phyloP scores from a whole-genome alignment of 1,140 invertebrate species.

The Philopotamus ludificatus region DNA sequence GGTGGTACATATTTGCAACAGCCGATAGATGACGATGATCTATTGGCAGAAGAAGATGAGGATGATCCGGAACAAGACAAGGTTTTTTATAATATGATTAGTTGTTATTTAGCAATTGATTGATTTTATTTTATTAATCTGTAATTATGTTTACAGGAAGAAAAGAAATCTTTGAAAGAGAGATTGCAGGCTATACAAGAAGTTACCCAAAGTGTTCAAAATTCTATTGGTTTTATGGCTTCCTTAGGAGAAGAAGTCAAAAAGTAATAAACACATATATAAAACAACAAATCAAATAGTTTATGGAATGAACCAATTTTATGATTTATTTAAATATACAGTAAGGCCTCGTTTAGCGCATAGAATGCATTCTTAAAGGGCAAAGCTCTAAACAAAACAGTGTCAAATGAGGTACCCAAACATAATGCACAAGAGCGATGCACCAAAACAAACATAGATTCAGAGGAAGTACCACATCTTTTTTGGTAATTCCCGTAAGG shows the following conservation, averaged over 20 bases:
- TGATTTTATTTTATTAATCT: conserved; percentile 7
- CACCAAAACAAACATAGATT: too few relatives aligned
- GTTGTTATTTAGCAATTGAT: not conserved
- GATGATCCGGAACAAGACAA: conserved; percentile 73
- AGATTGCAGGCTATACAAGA: conserved; percentile 92
- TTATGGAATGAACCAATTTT: too few relatives aligned
- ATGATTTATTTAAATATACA: too few relatives aligned
- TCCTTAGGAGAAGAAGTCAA: conserved; percentile 89
- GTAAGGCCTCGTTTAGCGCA: too few relatives aligned
- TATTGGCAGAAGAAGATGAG: conserved; percentile 73
- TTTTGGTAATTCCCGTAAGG: too few relatives aligned
- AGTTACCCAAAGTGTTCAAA: conserved; percentile 91
- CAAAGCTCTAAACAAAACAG: too few relatives aligned
- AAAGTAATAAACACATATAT: too few relatives aligned
- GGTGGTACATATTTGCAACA: conserved; percentile 51
- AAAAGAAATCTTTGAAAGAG: conserved; percentile 94
- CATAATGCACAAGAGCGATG: too few relatives aligned
- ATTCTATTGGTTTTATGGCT: conserved; percentile 89
- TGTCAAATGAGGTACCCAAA: too few relatives aligned
- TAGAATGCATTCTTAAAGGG: too few relatives aligned
- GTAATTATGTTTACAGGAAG: conserved; percentile 65
- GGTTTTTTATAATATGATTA: conserved; percentile 55
- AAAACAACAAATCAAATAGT: too few relatives aligned
- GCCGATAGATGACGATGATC: conserved; percentile 56
- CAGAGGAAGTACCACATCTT: too few relatives aligned